Evolutionary conservation across 2,113 vertebrate species (phyloP).

Genomic region (Lamprotornis superbus): DNA sequence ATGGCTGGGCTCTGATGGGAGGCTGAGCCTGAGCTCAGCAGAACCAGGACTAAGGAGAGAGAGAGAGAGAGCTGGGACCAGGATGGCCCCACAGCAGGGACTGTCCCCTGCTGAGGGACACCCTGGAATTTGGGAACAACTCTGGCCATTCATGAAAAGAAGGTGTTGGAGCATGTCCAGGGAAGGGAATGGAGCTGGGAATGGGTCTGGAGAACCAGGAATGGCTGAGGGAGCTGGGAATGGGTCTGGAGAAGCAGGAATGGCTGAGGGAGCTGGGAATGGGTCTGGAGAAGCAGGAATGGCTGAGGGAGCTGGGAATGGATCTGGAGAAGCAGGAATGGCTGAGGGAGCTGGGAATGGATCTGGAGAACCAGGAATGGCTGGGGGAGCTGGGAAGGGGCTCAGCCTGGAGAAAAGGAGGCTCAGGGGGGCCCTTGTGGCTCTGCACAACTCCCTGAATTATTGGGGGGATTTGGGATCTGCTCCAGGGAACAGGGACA

Average conservation of each 20-base stretch:
- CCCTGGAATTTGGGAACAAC: background rate
- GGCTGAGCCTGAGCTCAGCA: background rate
- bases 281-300: accelerated
- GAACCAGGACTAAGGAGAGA: background rate
- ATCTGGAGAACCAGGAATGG: accelerated
- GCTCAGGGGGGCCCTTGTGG: background rate
- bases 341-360: background rate
- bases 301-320: background rate
- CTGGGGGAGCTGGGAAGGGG: background rate
- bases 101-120: background rate
- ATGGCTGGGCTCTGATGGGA: background rate
- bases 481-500: background rate
- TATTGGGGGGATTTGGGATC: no score
- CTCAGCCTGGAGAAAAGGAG: background rate
- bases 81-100: background rate
- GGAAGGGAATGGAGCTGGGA: background rate
- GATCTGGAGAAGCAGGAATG: accelerated
- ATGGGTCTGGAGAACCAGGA: background rate
- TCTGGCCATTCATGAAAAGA: no score
- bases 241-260: background rate
- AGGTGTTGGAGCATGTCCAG: background rate
- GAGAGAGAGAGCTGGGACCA: background rate
- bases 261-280: background rate
- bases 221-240: background rate
- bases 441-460: background rate